Base-by-base conservation (phyloP, 1,140 invertebrate genomes). In the Danaus plexippus region DNA sequence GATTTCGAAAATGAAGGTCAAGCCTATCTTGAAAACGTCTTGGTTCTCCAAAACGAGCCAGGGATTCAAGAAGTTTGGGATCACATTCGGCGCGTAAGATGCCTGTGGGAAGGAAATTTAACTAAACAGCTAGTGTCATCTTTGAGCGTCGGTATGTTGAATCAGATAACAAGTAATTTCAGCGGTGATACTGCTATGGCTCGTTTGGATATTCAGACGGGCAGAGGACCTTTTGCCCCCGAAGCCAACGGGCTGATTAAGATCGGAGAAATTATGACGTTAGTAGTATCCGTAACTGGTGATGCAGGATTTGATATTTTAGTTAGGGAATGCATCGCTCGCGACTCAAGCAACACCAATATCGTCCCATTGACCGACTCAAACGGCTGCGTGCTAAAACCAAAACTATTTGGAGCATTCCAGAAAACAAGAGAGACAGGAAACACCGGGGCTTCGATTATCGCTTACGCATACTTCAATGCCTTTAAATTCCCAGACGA, bases 401-500 rank as follows among this genome's bases (percentile, higher is more conserved):
- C 94, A 0, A 96, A 96, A 81, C 72, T 96, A 1, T 94, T 95
- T 72, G 94, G 92, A 6, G 90, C 92, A 3, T 95, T 95, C 91
- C 92, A 94, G 69, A 94, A 94, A 66, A 94, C 93, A 1, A 90
- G 89, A 57, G 90, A 94, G 10, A 94, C 93, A 9, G 90, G 92
- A 44, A 91, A 91, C 48, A 90, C 90, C 0, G 92, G 92, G n/a
- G 92, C 92, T 5, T 92, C 92, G 0, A 89, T 95, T 8, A 92
- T 95, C 40, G 93, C 94, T 0, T 96, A 92, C 65, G 92, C 94
- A 0, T 94, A 90, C 81, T 93, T 96, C 79, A 92, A 94, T 77
- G 94, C 94, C 0, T 96, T 96, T 79, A 96, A 96, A 82, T 96
- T 96, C 83, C 95, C 95, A 0, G 94, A 96, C 71, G 91, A 93